Conservation (phyloP, 2,113 vertebrate genomes). For the Herpailurus yagouaroundi region DNA sequence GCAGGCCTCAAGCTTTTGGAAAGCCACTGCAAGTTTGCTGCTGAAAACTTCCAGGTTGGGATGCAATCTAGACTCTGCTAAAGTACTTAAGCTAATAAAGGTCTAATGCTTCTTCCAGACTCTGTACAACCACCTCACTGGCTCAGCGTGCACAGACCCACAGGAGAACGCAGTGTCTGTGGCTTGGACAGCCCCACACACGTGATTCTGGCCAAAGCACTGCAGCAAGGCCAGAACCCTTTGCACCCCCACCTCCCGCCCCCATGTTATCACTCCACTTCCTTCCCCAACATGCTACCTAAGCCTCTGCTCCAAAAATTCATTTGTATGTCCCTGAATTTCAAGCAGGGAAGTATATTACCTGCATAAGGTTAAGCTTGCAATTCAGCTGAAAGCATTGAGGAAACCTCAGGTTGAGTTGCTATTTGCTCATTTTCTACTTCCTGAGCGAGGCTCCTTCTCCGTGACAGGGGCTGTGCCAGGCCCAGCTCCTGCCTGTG, state of each 20-base stretch:
- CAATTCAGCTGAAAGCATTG: not conserved
- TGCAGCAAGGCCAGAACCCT: not conserved
- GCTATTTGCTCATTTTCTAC: not conserved
- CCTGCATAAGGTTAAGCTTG: not conserved
- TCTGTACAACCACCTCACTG: slow-evolving; percentile 54
- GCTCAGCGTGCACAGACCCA: slow-evolving; percentile 9
- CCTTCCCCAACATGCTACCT: not conserved
- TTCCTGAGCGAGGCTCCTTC: not conserved
- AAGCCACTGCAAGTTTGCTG: slow-evolving; percentile 54
- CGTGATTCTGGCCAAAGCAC: not conserved
- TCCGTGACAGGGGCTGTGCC: not conserved
- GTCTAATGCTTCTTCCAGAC: slow-evolving; percentile 76
- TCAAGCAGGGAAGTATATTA: not conserved
- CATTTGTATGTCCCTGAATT: not conserved
- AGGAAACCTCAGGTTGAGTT: not conserved
- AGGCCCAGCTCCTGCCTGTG: not conserved
- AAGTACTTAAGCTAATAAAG: slow-evolving; percentile 83
- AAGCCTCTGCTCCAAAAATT: not conserved
- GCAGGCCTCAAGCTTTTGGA: slow-evolving; percentile 72
- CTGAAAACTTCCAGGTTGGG: slow-evolving; percentile 79
- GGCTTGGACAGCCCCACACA: slow-evolving; percentile 40
- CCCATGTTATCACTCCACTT: not conserved
- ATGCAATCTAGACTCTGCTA: slow-evolving; percentile 80
- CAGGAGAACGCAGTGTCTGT: slow-evolving; percentile 49
- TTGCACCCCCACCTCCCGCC: not conserved